phyloP scores from a whole-genome alignment of 2,888 invertebrate genomes.

The Cotesia congregata region DNA sequence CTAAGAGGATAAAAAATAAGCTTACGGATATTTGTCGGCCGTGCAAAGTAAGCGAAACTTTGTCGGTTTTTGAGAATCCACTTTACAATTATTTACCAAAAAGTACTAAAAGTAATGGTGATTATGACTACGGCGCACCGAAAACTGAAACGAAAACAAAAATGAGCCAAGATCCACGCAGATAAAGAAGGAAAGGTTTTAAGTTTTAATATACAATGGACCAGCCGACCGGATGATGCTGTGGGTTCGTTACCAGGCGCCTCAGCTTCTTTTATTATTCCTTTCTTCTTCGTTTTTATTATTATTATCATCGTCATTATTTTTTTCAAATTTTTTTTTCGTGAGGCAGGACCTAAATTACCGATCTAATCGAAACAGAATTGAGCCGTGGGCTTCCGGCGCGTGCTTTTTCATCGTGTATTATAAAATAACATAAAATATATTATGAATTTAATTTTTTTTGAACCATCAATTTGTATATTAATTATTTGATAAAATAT shows the following conservation, averaged over 20 bases:
- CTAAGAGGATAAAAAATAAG: slow-evolving; percentile 5
- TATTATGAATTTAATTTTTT: too few relatives aligned
- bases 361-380: slow-evolving; percentile 44
- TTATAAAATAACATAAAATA: too few relatives aligned
- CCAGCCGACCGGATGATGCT: slow-evolving; percentile 52
- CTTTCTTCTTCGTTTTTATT: neutral
- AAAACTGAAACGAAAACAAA: slow-evolving; percentile 39
- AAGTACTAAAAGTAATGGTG: slow-evolving; percentile 33
- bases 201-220: slow-evolving; percentile 42
- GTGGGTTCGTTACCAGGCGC: slow-evolving; percentile 48
- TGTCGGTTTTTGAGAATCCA: slow-evolving; percentile 20
- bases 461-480: too few relatives aligned
- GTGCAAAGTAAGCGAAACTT: slow-evolving; percentile 9
- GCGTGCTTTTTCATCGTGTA: neutral
- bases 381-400: slow-evolving; percentile 31
- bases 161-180: slow-evolving; percentile 37
- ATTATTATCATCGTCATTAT: neutral
- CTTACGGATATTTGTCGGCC: neutral
- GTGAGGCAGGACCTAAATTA: slow-evolving; percentile 40
- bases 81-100: slow-evolving; percentile 15
- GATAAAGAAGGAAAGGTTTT: slow-evolving; percentile 50
- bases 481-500: too few relatives aligned
- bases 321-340: neutral
- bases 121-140: slow-evolving; percentile 35
- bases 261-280: slow-evolving; percentile 13